Evolutionary conservation across 2,888 invertebrate genomes (phyloP).

Genomic region (Lacanobia wlatinum): DNA sequence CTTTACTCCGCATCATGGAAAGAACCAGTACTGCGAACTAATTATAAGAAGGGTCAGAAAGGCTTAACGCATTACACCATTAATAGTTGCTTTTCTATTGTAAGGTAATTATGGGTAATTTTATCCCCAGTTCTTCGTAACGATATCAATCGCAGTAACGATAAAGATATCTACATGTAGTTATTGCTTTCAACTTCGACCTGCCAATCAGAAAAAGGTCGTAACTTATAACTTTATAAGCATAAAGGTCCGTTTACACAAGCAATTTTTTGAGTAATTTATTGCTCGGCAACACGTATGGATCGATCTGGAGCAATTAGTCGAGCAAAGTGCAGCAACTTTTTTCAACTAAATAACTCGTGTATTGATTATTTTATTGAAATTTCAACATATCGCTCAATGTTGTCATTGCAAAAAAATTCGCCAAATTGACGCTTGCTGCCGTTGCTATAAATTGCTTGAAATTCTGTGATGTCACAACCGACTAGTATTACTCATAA

Average conservation of each 20-base stretch:
- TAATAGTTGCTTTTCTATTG: background rate
- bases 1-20: background rate
- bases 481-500: too few relatives aligned
- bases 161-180: slow-evolving; percentile 1
- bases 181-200: slow-evolving; percentile 51
- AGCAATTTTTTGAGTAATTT: too few relatives aligned
- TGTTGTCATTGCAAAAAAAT: too few relatives aligned
- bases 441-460: too few relatives aligned
- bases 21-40: background rate
- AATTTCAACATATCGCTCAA: too few relatives aligned
- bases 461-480: too few relatives aligned
- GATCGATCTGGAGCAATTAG: too few relatives aligned
- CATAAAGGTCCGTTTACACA: background rate
- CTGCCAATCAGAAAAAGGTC: slow-evolving; percentile 52
- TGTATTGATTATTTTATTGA: too few relatives aligned
- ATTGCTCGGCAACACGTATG: too few relatives aligned
- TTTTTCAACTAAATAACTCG: too few relatives aligned
- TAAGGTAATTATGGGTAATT: background rate
- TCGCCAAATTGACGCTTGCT: too few relatives aligned
- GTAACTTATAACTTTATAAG: slow-evolving; percentile 19
- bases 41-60: background rate
- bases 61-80: background rate
- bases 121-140: slow-evolving; percentile 3
- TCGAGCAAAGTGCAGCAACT: too few relatives aligned
- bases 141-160: slow-evolving; percentile 1